Conservation (phyloP, 1,140 invertebrate genomes). For the Leptinotarsa defecta region DNA sequence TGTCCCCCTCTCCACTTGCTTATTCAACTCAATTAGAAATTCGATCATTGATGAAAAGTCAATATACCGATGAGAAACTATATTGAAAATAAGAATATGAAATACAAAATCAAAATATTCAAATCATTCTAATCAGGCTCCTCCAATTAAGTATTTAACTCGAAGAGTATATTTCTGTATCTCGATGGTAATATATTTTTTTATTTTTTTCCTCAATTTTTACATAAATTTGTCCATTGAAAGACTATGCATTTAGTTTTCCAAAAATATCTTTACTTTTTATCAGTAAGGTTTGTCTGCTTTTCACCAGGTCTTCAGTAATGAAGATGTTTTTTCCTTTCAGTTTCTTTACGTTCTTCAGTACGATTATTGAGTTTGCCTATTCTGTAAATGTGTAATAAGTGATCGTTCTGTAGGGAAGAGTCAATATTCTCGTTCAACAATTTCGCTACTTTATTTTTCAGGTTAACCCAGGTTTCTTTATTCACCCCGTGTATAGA, state of each 20-base stretch:
- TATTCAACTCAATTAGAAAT: background rate
- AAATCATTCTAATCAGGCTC: background rate
- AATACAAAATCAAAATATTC: conserved; percentile 13
- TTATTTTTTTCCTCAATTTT: conserved; percentile 7
- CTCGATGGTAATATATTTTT: background rate
- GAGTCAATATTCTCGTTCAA: conserved; percentile 4
- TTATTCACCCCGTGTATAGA: background rate
- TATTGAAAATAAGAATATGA: background rate
- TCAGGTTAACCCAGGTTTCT: background rate
- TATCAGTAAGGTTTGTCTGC: background rate
- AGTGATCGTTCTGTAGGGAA: background rate
- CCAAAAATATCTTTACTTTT: background rate
- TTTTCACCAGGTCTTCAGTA: conserved; percentile 7
- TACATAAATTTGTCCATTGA: conserved; percentile 5
- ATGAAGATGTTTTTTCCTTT: background rate
- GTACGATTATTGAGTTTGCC: background rate
- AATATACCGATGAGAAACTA: background rate
- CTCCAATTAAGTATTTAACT: background rate
- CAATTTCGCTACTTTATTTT: background rate
- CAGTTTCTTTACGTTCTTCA: background rate
- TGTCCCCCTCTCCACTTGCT: background rate
- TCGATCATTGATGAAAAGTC: conserved; percentile 2
- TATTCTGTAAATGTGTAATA: conserved; percentile 2
- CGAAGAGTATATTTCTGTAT: background rate
- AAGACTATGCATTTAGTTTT: background rate